Percentiles rank a stretch among this genome's conserved stretches.
Evolutionary conservation across 92 coral and sea anemone genomes (phyloP).

Genomic region (Isaurus tuberculatus): DNA sequence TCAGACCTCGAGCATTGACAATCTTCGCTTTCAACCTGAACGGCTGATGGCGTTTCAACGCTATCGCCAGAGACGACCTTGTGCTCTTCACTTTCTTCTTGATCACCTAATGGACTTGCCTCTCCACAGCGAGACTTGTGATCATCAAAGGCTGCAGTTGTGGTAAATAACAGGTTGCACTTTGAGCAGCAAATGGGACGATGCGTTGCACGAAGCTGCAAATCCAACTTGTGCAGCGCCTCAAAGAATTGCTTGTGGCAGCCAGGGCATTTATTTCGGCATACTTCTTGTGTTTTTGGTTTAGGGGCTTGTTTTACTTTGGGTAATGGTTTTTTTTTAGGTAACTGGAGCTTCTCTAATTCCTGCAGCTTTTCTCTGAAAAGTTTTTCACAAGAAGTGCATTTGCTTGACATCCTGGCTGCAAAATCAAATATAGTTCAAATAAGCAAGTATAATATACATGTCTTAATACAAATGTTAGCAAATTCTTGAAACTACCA

Average conservation of each 20-base stretch:
- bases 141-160: constrained; percentile 25
- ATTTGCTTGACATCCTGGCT: constrained; percentile 14
- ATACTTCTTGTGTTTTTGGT: constrained; percentile 31
- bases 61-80: neutral
- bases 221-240: constrained; percentile 28
- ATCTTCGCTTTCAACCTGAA: neutral
- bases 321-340: neutral
- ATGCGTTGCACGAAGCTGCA: constrained; percentile 33
- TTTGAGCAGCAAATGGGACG: constrained; percentile 43
- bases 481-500: too few relatives aligned
- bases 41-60: neutral
- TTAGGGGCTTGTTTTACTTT: neutral
- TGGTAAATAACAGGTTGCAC: constrained; percentile 25
- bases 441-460: neutral
- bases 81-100: neutral
- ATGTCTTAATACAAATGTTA: too few relatives aligned
- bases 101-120: neutral
- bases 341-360: constrained; percentile 25
- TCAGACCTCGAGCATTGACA: constrained; percentile 19
- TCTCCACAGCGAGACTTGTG: constrained; percentile 28
- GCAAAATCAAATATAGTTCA: neutral
- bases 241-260: constrained; percentile 48
- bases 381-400: constrained; percentile 8
- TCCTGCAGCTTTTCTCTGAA: constrained; percentile 32
- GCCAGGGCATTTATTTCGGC: constrained; percentile 40